Evolutionary conservation across 2,113 vertebrate genomes (phyloP).

Genomic region (Synchiropus splendidus): DNA sequence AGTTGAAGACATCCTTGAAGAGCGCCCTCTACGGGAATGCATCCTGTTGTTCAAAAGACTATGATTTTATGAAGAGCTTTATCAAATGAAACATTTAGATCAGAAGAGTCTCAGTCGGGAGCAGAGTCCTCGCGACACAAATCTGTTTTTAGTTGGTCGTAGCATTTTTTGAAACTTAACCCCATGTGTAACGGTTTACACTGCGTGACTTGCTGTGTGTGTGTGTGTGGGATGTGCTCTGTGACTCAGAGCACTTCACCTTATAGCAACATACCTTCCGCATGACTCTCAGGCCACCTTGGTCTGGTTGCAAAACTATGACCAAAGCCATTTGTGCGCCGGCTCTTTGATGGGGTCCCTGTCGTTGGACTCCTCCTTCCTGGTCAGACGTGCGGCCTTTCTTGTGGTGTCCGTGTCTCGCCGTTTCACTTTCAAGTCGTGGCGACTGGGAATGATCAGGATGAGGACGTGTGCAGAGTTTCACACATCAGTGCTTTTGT

Average conservation of each 20-base stretch:
- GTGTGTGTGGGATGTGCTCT: slow-evolving; percentile 18
- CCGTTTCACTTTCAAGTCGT: slow-evolving; percentile 17
- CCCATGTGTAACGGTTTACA: not conserved
- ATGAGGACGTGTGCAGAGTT: too few relatives aligned
- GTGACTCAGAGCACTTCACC: slow-evolving; percentile 27
- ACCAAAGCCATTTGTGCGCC: slow-evolving; percentile 21
- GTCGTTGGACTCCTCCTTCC: slow-evolving; percentile 8
- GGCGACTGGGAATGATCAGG: slow-evolving; percentile 5
- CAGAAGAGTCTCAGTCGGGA: too few relatives aligned
- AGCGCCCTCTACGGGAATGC: too few relatives aligned
- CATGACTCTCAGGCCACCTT: slow-evolving; percentile 22
- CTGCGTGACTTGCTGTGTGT: slow-evolving; percentile 4
- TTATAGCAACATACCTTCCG: slow-evolving; percentile 18
- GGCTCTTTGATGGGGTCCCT: slow-evolving; percentile 16
- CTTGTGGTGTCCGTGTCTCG: slow-evolving; percentile 14
- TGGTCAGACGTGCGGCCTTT: slow-evolving; percentile 11
- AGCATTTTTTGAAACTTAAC: too few relatives aligned
- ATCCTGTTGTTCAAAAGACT: too few relatives aligned
- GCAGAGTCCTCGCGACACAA: too few relatives aligned
- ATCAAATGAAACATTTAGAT: too few relatives aligned
- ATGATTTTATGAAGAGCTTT: too few relatives aligned
- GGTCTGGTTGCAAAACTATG: slow-evolving; percentile 17
- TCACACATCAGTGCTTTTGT: too few relatives aligned
- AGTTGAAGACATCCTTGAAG: too few relatives aligned
- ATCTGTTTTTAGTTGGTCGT: too few relatives aligned